These are phyloP conservation scores for Sinotaia quadrata DNA, from an alignment of 2,888 invertebrate genomes.

Conservation along the genomic window DNA sequence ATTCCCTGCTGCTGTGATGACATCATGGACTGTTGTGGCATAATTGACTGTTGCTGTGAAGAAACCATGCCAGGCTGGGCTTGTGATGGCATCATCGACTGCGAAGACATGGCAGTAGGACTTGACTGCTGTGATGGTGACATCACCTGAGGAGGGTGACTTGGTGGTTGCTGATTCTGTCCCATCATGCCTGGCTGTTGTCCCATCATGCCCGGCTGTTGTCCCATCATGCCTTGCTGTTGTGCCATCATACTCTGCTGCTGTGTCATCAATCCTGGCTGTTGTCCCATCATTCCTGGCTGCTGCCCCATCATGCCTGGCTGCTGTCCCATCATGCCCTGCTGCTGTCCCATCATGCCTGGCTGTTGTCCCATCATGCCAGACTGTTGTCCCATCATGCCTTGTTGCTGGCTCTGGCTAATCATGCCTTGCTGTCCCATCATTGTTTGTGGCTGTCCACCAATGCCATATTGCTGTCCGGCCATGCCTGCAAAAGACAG, in stretches of 20 bases:
- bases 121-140: constrained; percentile 27
- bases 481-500: constrained; percentile 5
- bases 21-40: constrained; percentile 43
- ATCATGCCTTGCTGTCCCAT: constrained; percentile 19
- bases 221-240: constrained; percentile 19
- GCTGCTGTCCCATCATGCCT: constrained; percentile 35
- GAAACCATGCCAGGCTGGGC: constrained; percentile 33
- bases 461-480: constrained; percentile 14
- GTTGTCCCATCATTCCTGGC: constrained; percentile 24
- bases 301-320: constrained; percentile 38
- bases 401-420: constrained; percentile 22
- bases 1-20: constrained; percentile 39
- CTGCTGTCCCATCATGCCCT: constrained; percentile 29
- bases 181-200: constrained; percentile 17
- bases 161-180: constrained; percentile 20
- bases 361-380: constrained; percentile 37
- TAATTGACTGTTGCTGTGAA: constrained; percentile 44
- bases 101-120: constrained; percentile 17
- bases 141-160: constrained; percentile 21
- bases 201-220: constrained; percentile 33
- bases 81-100: constrained; percentile 27
- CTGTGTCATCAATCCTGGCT: too few species aligned
- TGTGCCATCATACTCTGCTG: neutral
- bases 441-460: constrained; percentile 9
- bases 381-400: constrained; percentile 24